Evolutionary conservation across 2,888 invertebrate species (phyloP), one percentile per base, ranked within the genome.

Genomic region (Drosophila tripunctata): DNA sequence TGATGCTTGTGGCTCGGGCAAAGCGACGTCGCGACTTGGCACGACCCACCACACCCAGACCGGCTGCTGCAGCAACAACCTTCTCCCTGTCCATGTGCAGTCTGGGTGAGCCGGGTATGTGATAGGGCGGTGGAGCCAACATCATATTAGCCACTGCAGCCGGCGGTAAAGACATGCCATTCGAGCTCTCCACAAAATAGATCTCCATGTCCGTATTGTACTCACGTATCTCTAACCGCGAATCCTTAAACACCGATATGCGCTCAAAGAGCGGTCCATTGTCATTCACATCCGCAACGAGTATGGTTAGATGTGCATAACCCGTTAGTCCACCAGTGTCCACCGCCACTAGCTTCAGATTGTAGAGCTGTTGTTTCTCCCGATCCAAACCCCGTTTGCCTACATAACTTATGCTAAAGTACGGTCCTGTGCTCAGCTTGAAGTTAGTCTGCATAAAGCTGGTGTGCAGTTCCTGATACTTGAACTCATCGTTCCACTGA

Each of bases 221-320:
- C 85, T 95, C 94, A 1, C 94, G 87, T 24, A 96, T 92, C 61
- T 94, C 93, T 17, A 95, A 92, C 6, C 93, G 94, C 73, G 95
- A 94, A 55, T 94, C 94, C 48, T 94, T 92, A 3, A 95, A 94
- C 31, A 96, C 93, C 0, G 94, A 92, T 76, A 96, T 94, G 85
- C 95, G 94, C 55, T 93, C 93, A 78, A 95, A 96, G 48, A 92
- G 92, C 0, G 96, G 96, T 10, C 93, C 88, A 89, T 96, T 96
- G 88, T 97, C 97, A 86, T 97, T 97, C 85, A 95, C 94, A 88
- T 97, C 97, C 3, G 94, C 93, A 19, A 97, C 91, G 0, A 92
- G 92, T 40, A 97, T 94, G 0, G 93, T 94, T 6, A 97, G 89
- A 80, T 94, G 94, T 0, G 95, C 95, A 89, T 95, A 94, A 1